Evolutionary conservation across 2,113 vertebrate genomes (phyloP), one percentile per base, ranked within the genome.

Genomic region (Cyphomyrus discorhynchus): DNA sequence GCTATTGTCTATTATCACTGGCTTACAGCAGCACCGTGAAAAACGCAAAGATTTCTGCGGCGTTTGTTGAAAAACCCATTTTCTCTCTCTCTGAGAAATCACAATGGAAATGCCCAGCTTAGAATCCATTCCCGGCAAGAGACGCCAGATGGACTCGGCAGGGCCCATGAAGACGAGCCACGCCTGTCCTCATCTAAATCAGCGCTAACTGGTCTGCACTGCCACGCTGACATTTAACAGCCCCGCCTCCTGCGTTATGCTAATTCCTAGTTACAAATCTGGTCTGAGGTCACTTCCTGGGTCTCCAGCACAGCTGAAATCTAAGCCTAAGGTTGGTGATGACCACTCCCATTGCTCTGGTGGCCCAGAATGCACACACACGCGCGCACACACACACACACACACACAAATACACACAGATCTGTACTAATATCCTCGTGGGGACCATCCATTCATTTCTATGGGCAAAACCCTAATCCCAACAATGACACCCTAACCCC

Each of bases 21-120:
- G 70, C 77, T 90, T 90, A 80, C 84, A 90, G 89, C 82, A 74
- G 62, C 13, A 13, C 70, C 58, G 70, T 42, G 56, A 66, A 90
- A 88, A 80, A 88, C 70, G 10, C 1, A 4, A 39, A 77, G 53
- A 89, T 89, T 89, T 62, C 77, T 24, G 42, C 52, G 4, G 47
- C 35, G 56, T 83, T 90, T 47, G 39, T 84, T 83, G 45, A 52
- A 58, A 80, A 88, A 52, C 58, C 85, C 85, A n/a, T 46, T 87
- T 87, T 85, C 83, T 90, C 46, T 74, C 74, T 80, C 74, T 39
- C 35, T 8, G 13, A 80, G 74, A 80, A 39, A 86, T 89, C 42
- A 90, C 27, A 50, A 58, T 87, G 58, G 27, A 90, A 86, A 83
- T 86, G 24, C 46, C 84, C 5, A 52, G 17, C 27, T 3, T 35